Evolutionary conservation across 1,140 invertebrate genomes (phyloP).

Genomic region (Eumaeus atala): DNA sequence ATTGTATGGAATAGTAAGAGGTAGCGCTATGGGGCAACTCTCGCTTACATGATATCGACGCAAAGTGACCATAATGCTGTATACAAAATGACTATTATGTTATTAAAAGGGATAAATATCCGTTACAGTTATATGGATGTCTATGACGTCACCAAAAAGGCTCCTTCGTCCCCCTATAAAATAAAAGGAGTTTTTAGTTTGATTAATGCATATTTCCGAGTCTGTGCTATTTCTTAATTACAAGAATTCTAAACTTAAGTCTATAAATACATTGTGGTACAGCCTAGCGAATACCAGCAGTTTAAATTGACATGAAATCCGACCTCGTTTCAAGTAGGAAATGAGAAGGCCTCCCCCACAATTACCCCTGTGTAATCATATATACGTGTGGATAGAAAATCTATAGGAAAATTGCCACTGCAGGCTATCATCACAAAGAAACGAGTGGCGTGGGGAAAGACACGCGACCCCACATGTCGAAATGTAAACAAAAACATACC

Average conservation of each 20-base stretch:
- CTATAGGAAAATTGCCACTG: conserved; percentile 59
- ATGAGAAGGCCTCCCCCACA: conserved; percentile 42
- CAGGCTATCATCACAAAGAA: conserved; percentile 46
- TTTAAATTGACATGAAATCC: conserved; percentile 35
- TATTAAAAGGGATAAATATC: no score
- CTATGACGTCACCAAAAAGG: no score
- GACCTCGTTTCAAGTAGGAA: conserved; percentile 42
- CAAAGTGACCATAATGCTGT: no score
- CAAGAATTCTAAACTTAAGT: background rate
- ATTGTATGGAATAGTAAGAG: no score
- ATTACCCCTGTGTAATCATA: conserved; percentile 39
- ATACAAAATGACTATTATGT: no score
- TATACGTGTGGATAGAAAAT: conserved; percentile 49
- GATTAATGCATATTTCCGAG: background rate
- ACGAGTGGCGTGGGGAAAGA: conserved; percentile 40
- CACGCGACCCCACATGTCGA: conserved; percentile 37
- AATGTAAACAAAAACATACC: conserved; percentile 11
- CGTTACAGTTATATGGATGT: no score
- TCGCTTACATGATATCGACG: no score
- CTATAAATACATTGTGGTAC: background rate
- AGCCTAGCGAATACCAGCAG: conserved; percentile 18
- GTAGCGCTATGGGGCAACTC: no score
- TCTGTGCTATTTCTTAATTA: background rate
- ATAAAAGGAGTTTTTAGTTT: background rate
- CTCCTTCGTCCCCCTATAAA: no score